Conservation (phyloP, 2,888 invertebrate genomes). For the Itoplectis maculator region DNA sequence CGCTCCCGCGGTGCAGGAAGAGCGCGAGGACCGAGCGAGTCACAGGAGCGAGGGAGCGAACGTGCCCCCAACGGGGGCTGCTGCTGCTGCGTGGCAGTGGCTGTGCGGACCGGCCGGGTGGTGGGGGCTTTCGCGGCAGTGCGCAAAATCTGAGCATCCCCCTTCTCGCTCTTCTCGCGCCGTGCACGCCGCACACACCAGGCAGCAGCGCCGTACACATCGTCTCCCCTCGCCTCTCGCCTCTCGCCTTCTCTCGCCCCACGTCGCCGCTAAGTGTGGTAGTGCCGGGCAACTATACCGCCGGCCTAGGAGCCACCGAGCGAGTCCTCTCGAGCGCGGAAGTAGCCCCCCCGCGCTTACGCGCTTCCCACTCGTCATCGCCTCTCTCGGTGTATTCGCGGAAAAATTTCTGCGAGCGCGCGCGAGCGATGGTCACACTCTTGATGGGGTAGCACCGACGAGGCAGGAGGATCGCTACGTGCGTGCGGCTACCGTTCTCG, state of each 20-base stretch:
- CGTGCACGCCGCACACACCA: slow-evolving; percentile 29
- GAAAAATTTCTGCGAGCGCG: not conserved
- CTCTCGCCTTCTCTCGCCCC: not conserved
- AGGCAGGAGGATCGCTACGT: no score
- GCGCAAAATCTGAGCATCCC: slow-evolving; percentile 73
- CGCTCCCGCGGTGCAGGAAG: not conserved
- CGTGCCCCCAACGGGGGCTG: no score
- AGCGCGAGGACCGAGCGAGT: not conserved
- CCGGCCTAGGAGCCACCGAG: slow-evolving; percentile 23
- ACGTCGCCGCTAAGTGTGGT: slow-evolving; percentile 10
- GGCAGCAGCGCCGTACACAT: not conserved
- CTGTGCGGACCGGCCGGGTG: slow-evolving; percentile 55
- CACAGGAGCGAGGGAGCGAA: no score
- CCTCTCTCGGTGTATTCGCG: slow-evolving; percentile 29
- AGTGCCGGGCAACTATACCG: not conserved
- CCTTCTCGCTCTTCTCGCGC: slow-evolving; percentile 42
- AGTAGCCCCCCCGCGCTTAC: slow-evolving; percentile 35
- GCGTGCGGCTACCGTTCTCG: no score
- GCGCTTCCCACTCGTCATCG: slow-evolving; percentile 48
- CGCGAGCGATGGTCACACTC: no score
- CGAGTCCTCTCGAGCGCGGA: slow-evolving; percentile 35
- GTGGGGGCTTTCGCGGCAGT: slow-evolving; percentile 67
- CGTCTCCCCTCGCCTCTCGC: not conserved
- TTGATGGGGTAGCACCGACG: no score
- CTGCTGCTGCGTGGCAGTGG: slow-evolving; percentile 20